Percentiles rank a stretch among this genome's conserved stretches.
phyloP scores from a whole-genome alignment of 2,888 invertebrate genomes.

The Agrochola lota region DNA sequence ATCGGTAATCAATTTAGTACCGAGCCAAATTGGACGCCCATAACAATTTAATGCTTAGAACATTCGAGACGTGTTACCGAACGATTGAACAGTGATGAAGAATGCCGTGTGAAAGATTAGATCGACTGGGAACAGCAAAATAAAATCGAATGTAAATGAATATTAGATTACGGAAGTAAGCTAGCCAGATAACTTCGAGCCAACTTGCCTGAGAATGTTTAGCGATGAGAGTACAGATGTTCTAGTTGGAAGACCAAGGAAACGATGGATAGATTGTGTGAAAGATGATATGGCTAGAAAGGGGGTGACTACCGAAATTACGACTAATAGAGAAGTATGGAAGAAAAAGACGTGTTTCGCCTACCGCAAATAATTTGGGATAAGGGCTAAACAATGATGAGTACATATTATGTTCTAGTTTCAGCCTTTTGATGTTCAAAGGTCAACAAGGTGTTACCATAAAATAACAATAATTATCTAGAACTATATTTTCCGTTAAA shows the following conservation, averaged over 20 bases:
- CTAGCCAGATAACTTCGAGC: slow-evolving; percentile 5
- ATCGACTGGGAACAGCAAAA: slow-evolving; percentile 11
- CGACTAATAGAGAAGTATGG: neutral
- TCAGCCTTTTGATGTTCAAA: neutral
- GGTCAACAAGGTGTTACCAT: neutral
- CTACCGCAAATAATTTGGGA: neutral
- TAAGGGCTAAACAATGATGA: neutral
- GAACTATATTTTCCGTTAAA: neutral
- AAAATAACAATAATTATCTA: neutral
- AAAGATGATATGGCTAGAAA: neutral
- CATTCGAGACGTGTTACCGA: slow-evolving; percentile 27
- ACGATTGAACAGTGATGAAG: slow-evolving; percentile 29
- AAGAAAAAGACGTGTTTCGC: neutral
- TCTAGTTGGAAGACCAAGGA: neutral
- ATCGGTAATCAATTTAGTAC: slow-evolving; percentile 49
- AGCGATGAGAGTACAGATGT: neutral
- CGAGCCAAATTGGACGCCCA: slow-evolving; percentile 34
- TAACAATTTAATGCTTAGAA: slow-evolving; percentile 26
- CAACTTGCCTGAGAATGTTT: neutral
- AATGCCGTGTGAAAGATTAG: slow-evolving; percentile 34
- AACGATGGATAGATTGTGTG: neutral
- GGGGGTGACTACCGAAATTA: too few relatives aligned
- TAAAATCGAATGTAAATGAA: slow-evolving; percentile 15
- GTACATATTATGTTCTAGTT: neutral
- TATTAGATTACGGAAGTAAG: slow-evolving; percentile 36